A percentile compares a stretch with the other conserved stretches of the same genome.
Conservation (phyloP, 2,797 vertebrate genomes). For the Chelmon rostratus region DNA sequence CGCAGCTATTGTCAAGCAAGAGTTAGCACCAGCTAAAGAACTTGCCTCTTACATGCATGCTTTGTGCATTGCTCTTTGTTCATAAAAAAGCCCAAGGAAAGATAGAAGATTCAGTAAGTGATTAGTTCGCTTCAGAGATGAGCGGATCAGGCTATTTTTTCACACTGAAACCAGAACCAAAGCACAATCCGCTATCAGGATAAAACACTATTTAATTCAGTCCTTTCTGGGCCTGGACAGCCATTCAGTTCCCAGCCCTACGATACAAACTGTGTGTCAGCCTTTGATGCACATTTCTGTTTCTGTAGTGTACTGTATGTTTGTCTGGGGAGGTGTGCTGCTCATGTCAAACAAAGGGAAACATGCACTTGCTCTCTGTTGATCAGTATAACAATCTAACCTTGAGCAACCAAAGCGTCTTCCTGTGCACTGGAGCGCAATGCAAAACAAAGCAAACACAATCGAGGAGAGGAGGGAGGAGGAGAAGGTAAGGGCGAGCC, state of each 20-base stretch:
- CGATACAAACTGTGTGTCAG: neutral
- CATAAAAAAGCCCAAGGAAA: neutral
- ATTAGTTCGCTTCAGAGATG: neutral
- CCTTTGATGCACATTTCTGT: conserved; percentile 25
- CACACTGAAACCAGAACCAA: neutral
- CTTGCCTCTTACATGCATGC: neutral
- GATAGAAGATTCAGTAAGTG: neutral
- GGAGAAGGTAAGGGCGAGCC: conserved; percentile 2
- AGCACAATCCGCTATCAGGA: neutral
- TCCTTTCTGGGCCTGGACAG: neutral
- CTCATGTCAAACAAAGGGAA: conserved; percentile 68
- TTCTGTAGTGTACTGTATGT: conserved; percentile 17
- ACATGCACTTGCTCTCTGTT: conserved; percentile 53
- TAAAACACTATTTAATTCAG: neutral
- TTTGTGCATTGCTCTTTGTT: neutral
- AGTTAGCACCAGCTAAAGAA: neutral
- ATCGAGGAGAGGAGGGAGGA: neutral
- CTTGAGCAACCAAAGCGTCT: conserved; percentile 46
- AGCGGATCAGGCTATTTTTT: neutral
- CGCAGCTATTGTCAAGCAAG: neutral
- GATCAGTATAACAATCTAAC: conserved; percentile 62
- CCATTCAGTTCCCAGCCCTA: neutral
- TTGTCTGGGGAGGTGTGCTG: conserved; percentile 43
- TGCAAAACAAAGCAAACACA: conserved; percentile 54
- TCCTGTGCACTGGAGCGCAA: conserved; percentile 42